These are phyloP conservation scores for Lasioglossum marginatum DNA, from an alignment of 2,888 invertebrate genomes.

Conservation along the genomic window DNA sequence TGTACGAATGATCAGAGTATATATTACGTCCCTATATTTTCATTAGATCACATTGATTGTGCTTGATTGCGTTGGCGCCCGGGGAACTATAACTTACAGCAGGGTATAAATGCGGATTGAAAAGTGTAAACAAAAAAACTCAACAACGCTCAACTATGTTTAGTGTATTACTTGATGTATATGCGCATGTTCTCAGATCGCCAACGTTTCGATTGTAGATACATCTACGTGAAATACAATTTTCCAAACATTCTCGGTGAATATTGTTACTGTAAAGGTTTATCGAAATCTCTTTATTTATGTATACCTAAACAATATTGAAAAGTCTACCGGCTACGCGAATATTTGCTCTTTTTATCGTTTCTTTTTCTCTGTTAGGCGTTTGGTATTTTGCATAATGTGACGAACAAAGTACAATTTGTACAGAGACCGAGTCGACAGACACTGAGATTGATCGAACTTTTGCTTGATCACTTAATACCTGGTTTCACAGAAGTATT, in stretches of 20 bases:
- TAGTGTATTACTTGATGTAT: constrained; percentile 72
- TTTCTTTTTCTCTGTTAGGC: constrained; percentile 12
- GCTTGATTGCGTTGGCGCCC: constrained; percentile 66
- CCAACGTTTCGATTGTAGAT: constrained; percentile 56
- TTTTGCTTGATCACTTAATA: constrained; percentile 59
- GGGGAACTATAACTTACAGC: constrained; percentile 62
- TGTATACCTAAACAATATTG: constrained; percentile 66
- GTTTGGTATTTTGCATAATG: constrained; percentile 47
- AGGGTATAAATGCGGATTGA: constrained; percentile 67
- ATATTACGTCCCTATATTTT: constrained; percentile 75
- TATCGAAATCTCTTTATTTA: constrained; percentile 64
- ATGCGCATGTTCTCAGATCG: constrained; percentile 48
- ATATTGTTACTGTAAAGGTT: constrained; percentile 50
- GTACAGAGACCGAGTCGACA: constrained; percentile 37
- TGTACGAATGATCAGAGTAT: constrained; percentile 75
- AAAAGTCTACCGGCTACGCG: constrained; percentile 15
- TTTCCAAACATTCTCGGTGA: constrained; percentile 43
- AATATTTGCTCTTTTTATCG: background rate
- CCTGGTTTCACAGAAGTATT: constrained; percentile 70
- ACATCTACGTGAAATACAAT: constrained; percentile 49
- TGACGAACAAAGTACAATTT: constrained; percentile 56
- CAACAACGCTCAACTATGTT: constrained; percentile 73
- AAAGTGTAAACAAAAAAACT: constrained; percentile 48
- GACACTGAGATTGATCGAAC: constrained; percentile 31
- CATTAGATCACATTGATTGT: constrained; percentile 69